Percentiles rank a stretch among this genome's conserved stretches.
Evolutionary conservation across 2,797 vertebrate species (phyloP).

Genomic region (Vultur gryphus): DNA sequence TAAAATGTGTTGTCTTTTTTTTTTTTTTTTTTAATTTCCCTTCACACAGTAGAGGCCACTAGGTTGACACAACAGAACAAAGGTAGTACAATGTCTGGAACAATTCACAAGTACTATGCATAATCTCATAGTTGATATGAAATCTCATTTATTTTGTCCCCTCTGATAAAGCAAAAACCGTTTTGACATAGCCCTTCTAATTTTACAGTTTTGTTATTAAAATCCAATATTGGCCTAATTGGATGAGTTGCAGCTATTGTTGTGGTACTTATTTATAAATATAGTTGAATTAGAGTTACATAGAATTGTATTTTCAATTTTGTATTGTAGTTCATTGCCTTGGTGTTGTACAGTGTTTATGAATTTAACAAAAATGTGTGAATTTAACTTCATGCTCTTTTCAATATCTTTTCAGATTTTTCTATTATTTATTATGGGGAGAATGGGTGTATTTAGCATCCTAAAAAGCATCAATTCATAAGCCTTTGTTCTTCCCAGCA

Average conservation of each 20-base stretch:
- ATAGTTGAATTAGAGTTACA: background rate
- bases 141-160: background rate
- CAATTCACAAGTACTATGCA: background rate
- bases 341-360: background rate
- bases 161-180: background rate
- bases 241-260: background rate
- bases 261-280: background rate
- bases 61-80: background rate
- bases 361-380: background rate
- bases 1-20: background rate
- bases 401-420: background rate
- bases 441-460: background rate
- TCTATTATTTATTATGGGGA: background rate
- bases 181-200: background rate
- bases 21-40: background rate
- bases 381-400: background rate
- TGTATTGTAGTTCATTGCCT: background rate
- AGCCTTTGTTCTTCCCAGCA: background rate
- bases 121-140: background rate
- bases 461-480: background rate
- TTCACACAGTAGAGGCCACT: background rate
- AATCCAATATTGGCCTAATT: background rate
- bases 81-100: background rate
- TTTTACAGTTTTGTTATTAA: background rate
- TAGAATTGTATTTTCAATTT: background rate